Evolutionary conservation across 2,888 invertebrate genomes (phyloP).

Genomic region (Drosophila acutilabella): DNA sequence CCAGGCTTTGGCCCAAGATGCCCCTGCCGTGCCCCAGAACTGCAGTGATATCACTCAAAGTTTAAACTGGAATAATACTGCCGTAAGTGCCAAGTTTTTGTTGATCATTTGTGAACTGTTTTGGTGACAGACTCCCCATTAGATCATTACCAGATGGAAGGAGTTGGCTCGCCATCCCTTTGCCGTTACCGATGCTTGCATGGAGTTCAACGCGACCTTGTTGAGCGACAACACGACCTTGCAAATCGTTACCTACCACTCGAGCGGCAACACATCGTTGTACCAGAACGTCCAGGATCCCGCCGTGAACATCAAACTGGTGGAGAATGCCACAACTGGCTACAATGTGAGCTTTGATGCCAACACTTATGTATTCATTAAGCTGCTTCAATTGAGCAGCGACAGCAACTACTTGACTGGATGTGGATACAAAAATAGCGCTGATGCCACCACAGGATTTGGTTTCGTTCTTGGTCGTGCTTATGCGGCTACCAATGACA

Average conservation of each 20-base stretch:
- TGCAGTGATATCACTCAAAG: constrained; percentile 31
- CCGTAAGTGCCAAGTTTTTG: constrained; percentile 48
- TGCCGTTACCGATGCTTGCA: constrained; percentile 38
- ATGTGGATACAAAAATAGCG: constrained; percentile 49
- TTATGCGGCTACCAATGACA: background rate
- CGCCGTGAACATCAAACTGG: constrained; percentile 37
- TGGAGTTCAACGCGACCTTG: constrained; percentile 20
- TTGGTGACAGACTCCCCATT: background rate
- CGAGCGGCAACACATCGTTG: constrained; percentile 31
- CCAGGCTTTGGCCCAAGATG: constrained; percentile 25
- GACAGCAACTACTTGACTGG: constrained; percentile 51
- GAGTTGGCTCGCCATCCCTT: constrained; percentile 67
- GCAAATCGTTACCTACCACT: constrained; percentile 40
- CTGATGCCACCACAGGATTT: constrained; percentile 28
- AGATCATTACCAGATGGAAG: constrained; percentile 58
- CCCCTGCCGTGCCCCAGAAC: background rate
- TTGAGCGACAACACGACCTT: constrained; percentile 35
- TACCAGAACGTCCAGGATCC: constrained; percentile 28
- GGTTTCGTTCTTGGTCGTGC: constrained; percentile 54
- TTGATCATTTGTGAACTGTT: background rate
- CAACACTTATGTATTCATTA: constrained; percentile 20
- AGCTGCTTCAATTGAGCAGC: constrained; percentile 42
- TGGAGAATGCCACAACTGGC: background rate
- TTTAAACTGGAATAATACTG: constrained; percentile 43
- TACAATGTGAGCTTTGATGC: constrained; percentile 48